Evolutionary conservation across 2,797 vertebrate genomes (phyloP).

Genomic region (Chaunax sp.): DNA sequence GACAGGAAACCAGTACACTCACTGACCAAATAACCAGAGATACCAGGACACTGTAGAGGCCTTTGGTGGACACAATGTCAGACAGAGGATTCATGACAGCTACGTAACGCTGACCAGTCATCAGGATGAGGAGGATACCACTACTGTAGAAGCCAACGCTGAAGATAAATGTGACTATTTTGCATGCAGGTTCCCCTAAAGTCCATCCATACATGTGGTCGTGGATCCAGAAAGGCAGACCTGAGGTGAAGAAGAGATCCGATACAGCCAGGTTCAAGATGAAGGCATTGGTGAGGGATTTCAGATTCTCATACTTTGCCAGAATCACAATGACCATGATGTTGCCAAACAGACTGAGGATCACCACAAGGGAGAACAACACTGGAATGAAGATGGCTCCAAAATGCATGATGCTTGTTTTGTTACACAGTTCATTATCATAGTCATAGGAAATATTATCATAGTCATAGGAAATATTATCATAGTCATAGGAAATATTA

Average conservation of each 20-base stretch:
- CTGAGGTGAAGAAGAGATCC: slow-evolving; percentile 89
- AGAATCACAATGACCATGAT: slow-evolving; percentile 88
- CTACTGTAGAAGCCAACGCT: slow-evolving; percentile 91
- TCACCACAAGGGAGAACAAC: slow-evolving; percentile 83
- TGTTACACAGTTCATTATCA: slow-evolving; percentile 72
- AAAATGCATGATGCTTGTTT: slow-evolving; percentile 43
- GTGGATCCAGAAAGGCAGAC: slow-evolving; percentile 89
- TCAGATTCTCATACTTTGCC: slow-evolving; percentile 88
- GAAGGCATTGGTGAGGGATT: slow-evolving; percentile 89
- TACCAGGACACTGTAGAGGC: slow-evolving; percentile 62
- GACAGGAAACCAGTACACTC: slow-evolving; percentile 82
- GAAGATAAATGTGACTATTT: slow-evolving; percentile 85
- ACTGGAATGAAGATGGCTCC: slow-evolving; percentile 72
- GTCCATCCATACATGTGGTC: slow-evolving; percentile 83
- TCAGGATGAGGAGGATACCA: slow-evolving; percentile 88
- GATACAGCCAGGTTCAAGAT: slow-evolving; percentile 93
- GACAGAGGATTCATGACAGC: slow-evolving; percentile 89
- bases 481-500: no score
- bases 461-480: fast-evolving
- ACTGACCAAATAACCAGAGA: slow-evolving; percentile 82
- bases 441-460: not conserved
- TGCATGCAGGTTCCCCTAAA: slow-evolving; percentile 86
- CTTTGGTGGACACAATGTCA: slow-evolving; percentile 72
- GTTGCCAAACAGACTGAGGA: slow-evolving; percentile 91
- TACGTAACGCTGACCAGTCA: slow-evolving; percentile 90